A percentile compares a stretch with the other conserved stretches of the same genome.
Evolutionary conservation across 2,113 vertebrate species (phyloP).

Genomic region (Pachycephala philippinensis): DNA sequence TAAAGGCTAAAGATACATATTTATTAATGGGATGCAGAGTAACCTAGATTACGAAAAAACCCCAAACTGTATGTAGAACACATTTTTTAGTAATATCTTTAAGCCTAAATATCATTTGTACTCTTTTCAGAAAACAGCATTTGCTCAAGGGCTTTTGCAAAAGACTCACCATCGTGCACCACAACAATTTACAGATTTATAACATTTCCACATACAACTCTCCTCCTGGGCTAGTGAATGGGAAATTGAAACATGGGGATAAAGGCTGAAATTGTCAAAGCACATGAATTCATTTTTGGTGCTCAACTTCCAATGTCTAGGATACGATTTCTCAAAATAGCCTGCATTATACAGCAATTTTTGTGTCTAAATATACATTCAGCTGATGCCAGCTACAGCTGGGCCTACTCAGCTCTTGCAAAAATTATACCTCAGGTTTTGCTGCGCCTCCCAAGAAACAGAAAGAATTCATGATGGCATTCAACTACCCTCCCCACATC

Average conservation of each 20-base stretch:
- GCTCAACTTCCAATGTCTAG: background rate
- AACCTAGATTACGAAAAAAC: background rate
- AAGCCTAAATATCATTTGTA: background rate
- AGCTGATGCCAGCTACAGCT: conserved; percentile 26
- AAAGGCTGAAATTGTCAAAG: background rate
- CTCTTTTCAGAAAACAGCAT: background rate
- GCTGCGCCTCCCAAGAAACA: background rate
- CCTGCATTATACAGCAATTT: background rate
- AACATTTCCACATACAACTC: background rate
- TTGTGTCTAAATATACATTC: conserved; percentile 3
- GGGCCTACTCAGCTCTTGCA: background rate
- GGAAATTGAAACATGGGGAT: background rate
- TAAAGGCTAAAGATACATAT: background rate
- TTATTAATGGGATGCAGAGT: background rate
- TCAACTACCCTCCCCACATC: background rate
- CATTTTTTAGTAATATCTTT: background rate
- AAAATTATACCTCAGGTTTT: background rate
- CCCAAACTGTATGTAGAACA: background rate
- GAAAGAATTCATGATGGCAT: background rate
- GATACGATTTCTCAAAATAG: conserved; percentile 18
- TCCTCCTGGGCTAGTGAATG: background rate
- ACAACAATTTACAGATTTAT: background rate
- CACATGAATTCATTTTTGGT: background rate
- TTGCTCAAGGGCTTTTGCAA: background rate
- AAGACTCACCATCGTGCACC: background rate